Evolutionary conservation across 2,888 invertebrate genomes (phyloP).

Genomic region (Xestobium rufovillosum): DNA sequence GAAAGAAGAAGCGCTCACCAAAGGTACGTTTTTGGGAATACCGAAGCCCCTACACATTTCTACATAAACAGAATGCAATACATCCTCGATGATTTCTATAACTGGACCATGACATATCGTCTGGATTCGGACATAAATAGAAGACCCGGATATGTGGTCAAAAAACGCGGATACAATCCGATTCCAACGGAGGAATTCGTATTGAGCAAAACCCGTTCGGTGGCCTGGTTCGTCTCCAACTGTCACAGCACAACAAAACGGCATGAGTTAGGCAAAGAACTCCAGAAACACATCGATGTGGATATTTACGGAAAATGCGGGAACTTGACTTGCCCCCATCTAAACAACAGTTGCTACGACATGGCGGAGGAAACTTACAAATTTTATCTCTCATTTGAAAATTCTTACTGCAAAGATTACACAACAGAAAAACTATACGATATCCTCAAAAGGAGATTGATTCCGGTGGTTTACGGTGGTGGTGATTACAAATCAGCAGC

Average conservation of each 20-base stretch:
- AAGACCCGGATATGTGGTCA: conserved; percentile 33
- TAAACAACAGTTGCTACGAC: conserved; percentile 37
- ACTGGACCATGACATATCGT: conserved; percentile 52
- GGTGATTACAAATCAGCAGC: background rate
- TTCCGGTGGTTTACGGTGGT: background rate
- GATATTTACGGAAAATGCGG: conserved; percentile 61
- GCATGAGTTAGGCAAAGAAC: conserved; percentile 41
- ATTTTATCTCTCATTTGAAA: conserved; percentile 66
- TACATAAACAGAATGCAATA: background rate
- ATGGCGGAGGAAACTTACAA: conserved; percentile 52
- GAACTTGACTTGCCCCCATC: conserved; percentile 32
- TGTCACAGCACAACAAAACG: conserved; percentile 43
- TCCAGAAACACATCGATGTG: conserved; percentile 50
- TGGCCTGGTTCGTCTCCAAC: conserved; percentile 52
- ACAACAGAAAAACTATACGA: conserved; percentile 57
- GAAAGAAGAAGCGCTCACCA: conserved; percentile 38
- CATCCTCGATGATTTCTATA: conserved; percentile 43
- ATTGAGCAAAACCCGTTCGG: conserved; percentile 44
- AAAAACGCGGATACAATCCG: conserved; percentile 17
- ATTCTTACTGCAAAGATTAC: conserved; percentile 59
- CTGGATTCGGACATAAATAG: conserved; percentile 40
- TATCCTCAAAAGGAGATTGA: background rate
- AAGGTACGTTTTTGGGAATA: conserved; percentile 46
- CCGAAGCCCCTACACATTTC: conserved; percentile 44
- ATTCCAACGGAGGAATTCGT: conserved; percentile 25